Base-by-base conservation (phyloP, 2,888 invertebrate genomes). In the Apantesis nais region DNA sequence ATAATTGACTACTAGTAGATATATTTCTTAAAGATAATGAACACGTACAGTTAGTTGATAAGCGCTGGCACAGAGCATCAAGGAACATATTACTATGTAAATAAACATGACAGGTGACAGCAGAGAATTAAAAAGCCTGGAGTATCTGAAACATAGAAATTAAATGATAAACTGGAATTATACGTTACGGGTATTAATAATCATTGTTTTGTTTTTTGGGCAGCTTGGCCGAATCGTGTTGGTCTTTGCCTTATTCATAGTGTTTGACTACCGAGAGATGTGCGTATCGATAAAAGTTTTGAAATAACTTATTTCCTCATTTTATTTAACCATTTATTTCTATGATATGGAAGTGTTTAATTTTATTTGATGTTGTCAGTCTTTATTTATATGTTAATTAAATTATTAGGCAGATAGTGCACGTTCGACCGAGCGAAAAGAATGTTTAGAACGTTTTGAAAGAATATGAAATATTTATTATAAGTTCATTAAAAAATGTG, bases 91-190 rank as follows among this genome's bases (percentile, higher is more conserved):
- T 1, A 93, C 85, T 37, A 93, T 86, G 78, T 94, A 94, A 25
- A 93, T 76, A 74, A 94, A 93, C 93, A 94, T 93, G 4, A 93
- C 91, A 0, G 94, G 94, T 2, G 94, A 93, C 8, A 93, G 75
- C 70, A 93, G 73, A 0, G 92, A 92, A 79, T 93, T 90, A 73
- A 93, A 91, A 66, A 92, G 77, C 78, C 87, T 89, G 52, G 90
- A 89, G 81, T 93, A 81, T 74, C 94, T 93, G 70, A 77, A 80
- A 77, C 73, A 78, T 68, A 74, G n/a, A n/a, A n/a, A n/a, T n/a
- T n/a, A 39, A 2, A 48, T 22, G n/a, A 65, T 67, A 48, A 52
- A 52, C 48, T 71, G 31, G 16, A 68, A 74, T 73, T 73, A 72
- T 52, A 73, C 39, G 75, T 63, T 5, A 44, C 61, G 66, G 79